Conservation (phyloP, 1,140 invertebrate species). For the Drosophila mauritiana region DNA sequence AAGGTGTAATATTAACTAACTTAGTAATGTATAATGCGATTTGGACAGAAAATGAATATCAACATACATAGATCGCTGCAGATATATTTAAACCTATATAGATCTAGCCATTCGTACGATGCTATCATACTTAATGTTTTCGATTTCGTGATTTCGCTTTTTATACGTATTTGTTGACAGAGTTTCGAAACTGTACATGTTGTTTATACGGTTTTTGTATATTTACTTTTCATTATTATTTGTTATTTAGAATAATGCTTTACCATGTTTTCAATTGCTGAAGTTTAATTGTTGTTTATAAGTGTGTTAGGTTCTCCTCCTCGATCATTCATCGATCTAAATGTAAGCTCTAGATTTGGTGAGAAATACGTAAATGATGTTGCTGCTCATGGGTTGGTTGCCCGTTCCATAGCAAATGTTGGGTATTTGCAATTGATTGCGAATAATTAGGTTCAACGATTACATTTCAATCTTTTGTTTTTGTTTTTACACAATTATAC, state of each 20-base stretch:
- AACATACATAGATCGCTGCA: conserved; percentile 43
- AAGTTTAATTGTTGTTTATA: conserved; percentile 39
- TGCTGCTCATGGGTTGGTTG: conserved; percentile 16
- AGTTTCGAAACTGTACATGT: conserved; percentile 70
- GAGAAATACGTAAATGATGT: conserved; percentile 72
- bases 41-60: conserved; percentile 69
- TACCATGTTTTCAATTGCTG: conserved; percentile 36
- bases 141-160: conserved; percentile 14
- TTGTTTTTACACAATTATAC: conserved; percentile 74
- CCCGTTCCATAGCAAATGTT: conserved; percentile 14
- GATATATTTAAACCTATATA: conserved; percentile 41
- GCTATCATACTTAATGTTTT: conserved; percentile 39
- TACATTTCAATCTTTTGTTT: conserved; percentile 58
- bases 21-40: conserved; percentile 73
- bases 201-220: conserved; percentile 30
- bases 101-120: conserved; percentile 35
- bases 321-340: conserved; percentile 26
- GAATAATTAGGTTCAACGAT: conserved; percentile 63
- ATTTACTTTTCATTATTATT: conserved; percentile 17
- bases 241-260: conserved; percentile 61
- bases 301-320: conserved; percentile 39
- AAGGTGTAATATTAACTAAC: conserved; percentile 60
- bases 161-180: conserved; percentile 38
- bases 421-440: conserved; percentile 39
- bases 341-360: conserved; percentile 81